Base-by-base conservation (phyloP, 2,113 vertebrate genomes). In the Dasypus novemcinctus region DNA sequence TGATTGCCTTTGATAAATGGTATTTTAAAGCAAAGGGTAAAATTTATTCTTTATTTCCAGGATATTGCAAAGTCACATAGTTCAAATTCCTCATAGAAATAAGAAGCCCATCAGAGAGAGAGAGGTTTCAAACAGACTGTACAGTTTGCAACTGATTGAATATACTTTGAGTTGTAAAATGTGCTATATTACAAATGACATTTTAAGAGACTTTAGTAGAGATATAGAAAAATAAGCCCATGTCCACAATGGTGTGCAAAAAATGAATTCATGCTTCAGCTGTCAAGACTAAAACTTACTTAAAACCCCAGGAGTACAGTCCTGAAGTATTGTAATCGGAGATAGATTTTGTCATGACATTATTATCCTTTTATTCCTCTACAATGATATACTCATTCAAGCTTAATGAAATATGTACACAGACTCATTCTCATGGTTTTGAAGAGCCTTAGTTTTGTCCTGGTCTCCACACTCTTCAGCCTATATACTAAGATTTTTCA, bases 381-480 rank as follows among this genome's bases (percentile, higher is more conserved):
- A 97, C 98, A 71, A 98, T 99, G 96, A 99, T 99, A 36, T 99
- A 99, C 79, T 99, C 99, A 69, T 99, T 99, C 43, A 99, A 97
- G 38, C 97, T 98, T 41, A 98, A 97, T 4, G 99, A 98, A 9
- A 98, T 98, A 97, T 99, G n/a, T n/a, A 99, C 25, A 99, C 97
- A 90, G 98, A 97, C 71, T 99, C 99, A 0, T 99, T 99, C 98
- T 99, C 99, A 93, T 99, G 99, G 0, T 46, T 46, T 46, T 46
- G 43, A 46, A 46, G 43, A 46, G 43, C 43, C 9, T 46, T 9
- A 46, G 43, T 98, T 98, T 98, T 98, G 93, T 99, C 99, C 52
- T 99, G 98, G n/a, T 99, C 99, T 0, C 99, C 99, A 15, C 98
- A 99, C 95, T 99, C 99, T 89, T 99, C 99, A 38, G 99, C 98